Evolutionary conservation across 2,888 invertebrate genomes (phyloP).

Genomic region (Drosophila colorata): DNA sequence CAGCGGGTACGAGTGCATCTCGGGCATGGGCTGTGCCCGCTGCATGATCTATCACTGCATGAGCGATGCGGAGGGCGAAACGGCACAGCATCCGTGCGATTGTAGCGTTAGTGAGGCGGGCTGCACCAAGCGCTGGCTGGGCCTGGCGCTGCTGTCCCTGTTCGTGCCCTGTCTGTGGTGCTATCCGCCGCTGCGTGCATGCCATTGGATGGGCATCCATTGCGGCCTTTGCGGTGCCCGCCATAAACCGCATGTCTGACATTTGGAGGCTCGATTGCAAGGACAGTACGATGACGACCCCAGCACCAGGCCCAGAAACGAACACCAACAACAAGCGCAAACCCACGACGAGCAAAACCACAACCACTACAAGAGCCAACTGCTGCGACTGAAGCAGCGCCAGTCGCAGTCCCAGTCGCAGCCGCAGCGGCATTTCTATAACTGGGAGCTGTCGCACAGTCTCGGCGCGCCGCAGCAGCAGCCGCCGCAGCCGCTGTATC

Average conservation of each 20-base stretch:
- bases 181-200: constrained; percentile 94
- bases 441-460: constrained; percentile 75
- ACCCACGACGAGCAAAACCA: constrained; percentile 39
- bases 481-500: constrained; percentile 54
- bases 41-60: constrained; percentile 97
- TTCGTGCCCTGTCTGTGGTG: constrained; percentile 97
- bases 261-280: constrained; percentile 85
- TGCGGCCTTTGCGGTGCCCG: constrained; percentile 94
- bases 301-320: constrained; percentile 78
- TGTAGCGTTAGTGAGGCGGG: constrained; percentile 89
- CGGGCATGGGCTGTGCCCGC: constrained; percentile 94
- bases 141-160: constrained; percentile 93
- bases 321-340: constrained; percentile 43
- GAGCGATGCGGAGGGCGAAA: constrained; percentile 95
- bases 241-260: constrained; percentile 88
- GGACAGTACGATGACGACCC: constrained; percentile 78
- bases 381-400: constrained; percentile 61
- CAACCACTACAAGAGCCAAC: constrained; percentile 61
- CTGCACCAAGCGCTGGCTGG: constrained; percentile 93
- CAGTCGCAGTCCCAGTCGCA: constrained; percentile 63
- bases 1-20: constrained; percentile 92
- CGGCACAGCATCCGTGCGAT: constrained; percentile 93
- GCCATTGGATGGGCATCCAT: constrained; percentile 92
- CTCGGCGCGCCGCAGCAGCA: constrained; percentile 68
- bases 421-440: constrained; percentile 70